A percentile compares a stretch with the other conserved stretches of the same genome.
Evolutionary conservation across 1,140 invertebrate genomes (phyloP).

Genomic region (Drosophila lini): DNA sequence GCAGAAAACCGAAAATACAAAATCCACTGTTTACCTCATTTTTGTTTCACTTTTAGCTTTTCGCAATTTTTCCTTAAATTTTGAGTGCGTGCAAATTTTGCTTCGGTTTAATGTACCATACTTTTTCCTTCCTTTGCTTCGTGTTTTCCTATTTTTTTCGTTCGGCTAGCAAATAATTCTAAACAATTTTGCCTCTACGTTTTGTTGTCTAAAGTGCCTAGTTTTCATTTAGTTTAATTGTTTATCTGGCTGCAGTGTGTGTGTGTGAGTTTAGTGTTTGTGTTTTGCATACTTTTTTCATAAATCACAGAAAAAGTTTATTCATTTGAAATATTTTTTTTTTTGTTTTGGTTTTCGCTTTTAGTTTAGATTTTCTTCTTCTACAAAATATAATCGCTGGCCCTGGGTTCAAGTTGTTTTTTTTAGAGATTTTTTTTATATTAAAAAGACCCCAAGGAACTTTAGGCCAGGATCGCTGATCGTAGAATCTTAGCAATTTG

Average conservation of each 20-base stretch:
- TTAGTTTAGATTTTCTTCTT: conserved; percentile 52
- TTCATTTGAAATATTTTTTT: conserved; percentile 72
- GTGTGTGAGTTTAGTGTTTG: conserved; percentile 5
- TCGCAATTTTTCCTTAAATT: conserved; percentile 30
- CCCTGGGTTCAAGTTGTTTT: conserved; percentile 22
- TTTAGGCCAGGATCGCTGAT: conserved; percentile 12
- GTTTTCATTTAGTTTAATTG: conserved; percentile 41
- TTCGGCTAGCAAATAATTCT: conserved; percentile 64
- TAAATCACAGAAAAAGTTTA: conserved; percentile 83
- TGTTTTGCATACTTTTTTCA: conserved; percentile 79
- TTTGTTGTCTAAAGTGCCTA: conserved; percentile 66
- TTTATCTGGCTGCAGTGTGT: conserved; percentile 50
- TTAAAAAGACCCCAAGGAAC: conserved; percentile 21
- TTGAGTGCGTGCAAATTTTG: conserved; percentile 57
- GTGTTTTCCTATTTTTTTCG: not conserved
- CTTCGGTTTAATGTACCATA: conserved; percentile 18
- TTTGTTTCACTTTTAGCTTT: conserved; percentile 4
- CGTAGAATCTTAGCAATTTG: conserved; percentile 43
- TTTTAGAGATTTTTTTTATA: not conserved
- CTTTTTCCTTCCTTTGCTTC: not conserved
- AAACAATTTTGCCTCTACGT: conserved; percentile 67
- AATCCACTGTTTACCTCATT: conserved; percentile 19
- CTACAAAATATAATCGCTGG: conserved; percentile 72
- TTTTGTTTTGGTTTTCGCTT: conserved; percentile 25
- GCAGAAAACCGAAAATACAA: conserved; percentile 28